phyloP scores from a whole-genome alignment of 2,113 vertebrate genomes.

The Oophaga pumilio region DNA sequence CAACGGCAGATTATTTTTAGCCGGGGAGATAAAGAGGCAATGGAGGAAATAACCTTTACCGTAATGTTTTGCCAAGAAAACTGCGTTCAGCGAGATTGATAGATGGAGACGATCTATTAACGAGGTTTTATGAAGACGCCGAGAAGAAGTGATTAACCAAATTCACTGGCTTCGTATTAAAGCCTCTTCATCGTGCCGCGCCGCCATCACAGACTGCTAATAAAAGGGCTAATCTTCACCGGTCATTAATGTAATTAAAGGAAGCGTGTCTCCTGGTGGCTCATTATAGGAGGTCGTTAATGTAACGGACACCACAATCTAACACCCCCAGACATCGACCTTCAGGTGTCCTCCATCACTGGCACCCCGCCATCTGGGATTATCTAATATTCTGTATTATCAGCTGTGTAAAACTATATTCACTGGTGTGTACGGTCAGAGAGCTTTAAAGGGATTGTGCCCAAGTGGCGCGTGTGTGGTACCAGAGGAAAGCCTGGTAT shows the following conservation, averaged over 20 bases:
- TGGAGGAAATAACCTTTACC: background rate
- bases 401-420: too few relatives aligned
- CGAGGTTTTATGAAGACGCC: background rate
- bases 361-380: too few relatives aligned
- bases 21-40: background rate
- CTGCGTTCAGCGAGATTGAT: conserved; percentile 9
- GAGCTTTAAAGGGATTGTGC: too few relatives aligned
- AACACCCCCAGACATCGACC: background rate
- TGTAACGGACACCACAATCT: background rate
- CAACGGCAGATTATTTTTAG: background rate
- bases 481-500: too few relatives aligned
- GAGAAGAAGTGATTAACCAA: conserved; percentile 32
- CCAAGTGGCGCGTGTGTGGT: too few relatives aligned
- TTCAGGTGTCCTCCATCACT: background rate
- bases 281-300: background rate
- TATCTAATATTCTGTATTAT: too few relatives aligned
- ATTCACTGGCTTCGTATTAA: background rate
- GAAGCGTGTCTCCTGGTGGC: background rate
- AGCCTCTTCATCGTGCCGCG: background rate
- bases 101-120: background rate
- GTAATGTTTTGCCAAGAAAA: conserved; percentile 26
- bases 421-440: too few relatives aligned
- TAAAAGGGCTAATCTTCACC: background rate
- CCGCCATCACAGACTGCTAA: background rate
- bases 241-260: background rate